Percentiles rank a stretch among this genome's conserved stretches.
phyloP scores from a whole-genome alignment of 1,140 invertebrate genomes.

The Zophobas atratus region DNA sequence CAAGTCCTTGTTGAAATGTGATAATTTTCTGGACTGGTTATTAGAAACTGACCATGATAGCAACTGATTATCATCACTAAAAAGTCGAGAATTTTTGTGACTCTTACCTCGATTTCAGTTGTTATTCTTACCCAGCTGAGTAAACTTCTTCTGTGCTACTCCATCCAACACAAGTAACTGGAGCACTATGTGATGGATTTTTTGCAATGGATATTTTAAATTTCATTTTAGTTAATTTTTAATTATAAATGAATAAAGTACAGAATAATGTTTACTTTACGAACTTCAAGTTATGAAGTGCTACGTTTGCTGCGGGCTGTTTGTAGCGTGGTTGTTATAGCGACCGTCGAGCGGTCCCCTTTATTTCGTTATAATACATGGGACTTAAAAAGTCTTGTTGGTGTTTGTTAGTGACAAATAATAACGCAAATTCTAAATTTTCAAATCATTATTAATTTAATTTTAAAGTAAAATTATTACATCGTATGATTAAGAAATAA shows the following conservation, averaged over 20 bases:
- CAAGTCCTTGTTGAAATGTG: conserved; percentile 86
- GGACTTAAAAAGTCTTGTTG: background rate
- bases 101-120: conserved; percentile 20
- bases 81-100: background rate
- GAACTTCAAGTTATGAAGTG: conserved; percentile 12
- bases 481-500: no score
- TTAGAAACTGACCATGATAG: conserved; percentile 90
- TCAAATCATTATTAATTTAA: background rate
- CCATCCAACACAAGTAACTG: conserved; percentile 92
- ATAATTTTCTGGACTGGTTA: conserved; percentile 82
- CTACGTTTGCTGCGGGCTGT: conserved; percentile 36
- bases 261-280: conserved; percentile 32
- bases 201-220: conserved; percentile 85
- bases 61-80: conserved; percentile 92
- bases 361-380: conserved; percentile 4
- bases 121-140: conserved; percentile 81
- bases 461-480: background rate
- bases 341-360: conserved; percentile 11
- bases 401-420: no score
- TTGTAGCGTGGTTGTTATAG: conserved; percentile 45
- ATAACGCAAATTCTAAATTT: no score
- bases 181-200: conserved; percentile 80
- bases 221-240: conserved; percentile 76
- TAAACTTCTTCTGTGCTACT: conserved; percentile 93
- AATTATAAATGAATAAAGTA: conserved; percentile 11